Percentiles rank a stretch among this genome's conserved stretches.
phyloP scores from a whole-genome alignment of 2,888 invertebrate species.

The Nasonia oneida region DNA sequence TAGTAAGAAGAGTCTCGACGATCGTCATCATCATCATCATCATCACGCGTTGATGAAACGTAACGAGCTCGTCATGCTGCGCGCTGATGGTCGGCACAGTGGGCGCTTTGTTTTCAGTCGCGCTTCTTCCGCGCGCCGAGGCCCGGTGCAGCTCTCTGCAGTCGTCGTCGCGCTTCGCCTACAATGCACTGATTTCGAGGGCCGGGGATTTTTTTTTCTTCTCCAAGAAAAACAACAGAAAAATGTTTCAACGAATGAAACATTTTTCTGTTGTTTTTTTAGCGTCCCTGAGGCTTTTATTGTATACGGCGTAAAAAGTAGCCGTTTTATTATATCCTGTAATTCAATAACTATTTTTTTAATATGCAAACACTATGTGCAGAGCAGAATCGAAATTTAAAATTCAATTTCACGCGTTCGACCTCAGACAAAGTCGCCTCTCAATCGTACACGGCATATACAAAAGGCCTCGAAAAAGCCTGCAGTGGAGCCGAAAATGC shows the following conservation, averaged over 20 bases:
- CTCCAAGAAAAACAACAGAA: too few relatives aligned
- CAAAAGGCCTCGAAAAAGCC: conserved; percentile 55
- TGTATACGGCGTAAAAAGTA: too few relatives aligned
- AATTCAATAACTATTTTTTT: too few relatives aligned
- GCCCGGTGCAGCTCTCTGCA: background rate
- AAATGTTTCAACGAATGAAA: too few relatives aligned
- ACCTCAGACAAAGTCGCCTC: background rate
- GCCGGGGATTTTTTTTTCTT: background rate
- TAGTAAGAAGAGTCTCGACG: background rate
- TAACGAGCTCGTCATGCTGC: conserved; percentile 39
- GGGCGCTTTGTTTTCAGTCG: conserved; percentile 49
- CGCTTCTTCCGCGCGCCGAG: background rate
- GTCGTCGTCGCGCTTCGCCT: background rate
- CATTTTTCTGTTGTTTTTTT: too few relatives aligned
- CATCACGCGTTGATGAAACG: conserved; percentile 51
- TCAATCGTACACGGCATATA: conserved; percentile 41
- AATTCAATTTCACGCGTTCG: conserved; percentile 1
- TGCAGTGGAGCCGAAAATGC: conserved; percentile 13
- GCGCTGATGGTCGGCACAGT: conserved; percentile 20
- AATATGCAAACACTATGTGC: too few relatives aligned
- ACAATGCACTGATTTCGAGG: background rate
- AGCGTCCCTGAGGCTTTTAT: too few relatives aligned
- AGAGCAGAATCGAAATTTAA: background rate
- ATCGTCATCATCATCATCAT: background rate
- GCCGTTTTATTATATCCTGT: too few relatives aligned